A percentile compares a stretch with the other conserved stretches of the same genome.
Conservation (phyloP, 2,113 vertebrate species). For the Elachura formosa region DNA sequence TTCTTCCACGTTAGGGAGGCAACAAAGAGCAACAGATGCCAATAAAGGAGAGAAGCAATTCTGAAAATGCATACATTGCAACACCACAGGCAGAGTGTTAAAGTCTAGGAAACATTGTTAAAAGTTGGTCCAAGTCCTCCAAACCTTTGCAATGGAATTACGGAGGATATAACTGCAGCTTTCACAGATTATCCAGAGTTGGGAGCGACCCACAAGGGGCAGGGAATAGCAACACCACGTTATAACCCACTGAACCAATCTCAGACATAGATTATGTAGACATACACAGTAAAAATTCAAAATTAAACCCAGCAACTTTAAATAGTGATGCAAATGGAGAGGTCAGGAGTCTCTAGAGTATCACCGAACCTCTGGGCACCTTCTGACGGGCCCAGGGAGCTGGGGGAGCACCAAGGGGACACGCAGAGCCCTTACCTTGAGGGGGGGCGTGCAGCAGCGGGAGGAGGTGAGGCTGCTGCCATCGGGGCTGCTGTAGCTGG, state of each 20-base stretch:
- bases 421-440: conserved; percentile 71
- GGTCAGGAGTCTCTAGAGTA: accelerated
- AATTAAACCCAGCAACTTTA: neutral
- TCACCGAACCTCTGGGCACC: accelerated
- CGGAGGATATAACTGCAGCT: neutral
- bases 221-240: accelerated
- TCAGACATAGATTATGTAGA: accelerated
- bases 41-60: neutral
- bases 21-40: neutral
- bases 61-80: neutral
- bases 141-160: neutral
- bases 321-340: accelerated
- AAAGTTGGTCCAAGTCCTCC: neutral
- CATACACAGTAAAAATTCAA: accelerated
- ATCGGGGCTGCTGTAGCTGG: conserved; percentile 76
- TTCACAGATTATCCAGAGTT: neutral
- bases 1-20: neutral
- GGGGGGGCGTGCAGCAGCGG: conserved; percentile 77
- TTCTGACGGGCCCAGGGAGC: neutral
- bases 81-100: neutral
- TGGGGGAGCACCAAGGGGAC: neutral
- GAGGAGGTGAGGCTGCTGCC: conserved; percentile 67
- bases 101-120: neutral
- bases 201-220: neutral
- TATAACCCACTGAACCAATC: neutral